A percentile compares a stretch with the other conserved stretches of the same genome.
Conservation (phyloP, 2,888 invertebrate species). For the Nomada ruficornis region DNA sequence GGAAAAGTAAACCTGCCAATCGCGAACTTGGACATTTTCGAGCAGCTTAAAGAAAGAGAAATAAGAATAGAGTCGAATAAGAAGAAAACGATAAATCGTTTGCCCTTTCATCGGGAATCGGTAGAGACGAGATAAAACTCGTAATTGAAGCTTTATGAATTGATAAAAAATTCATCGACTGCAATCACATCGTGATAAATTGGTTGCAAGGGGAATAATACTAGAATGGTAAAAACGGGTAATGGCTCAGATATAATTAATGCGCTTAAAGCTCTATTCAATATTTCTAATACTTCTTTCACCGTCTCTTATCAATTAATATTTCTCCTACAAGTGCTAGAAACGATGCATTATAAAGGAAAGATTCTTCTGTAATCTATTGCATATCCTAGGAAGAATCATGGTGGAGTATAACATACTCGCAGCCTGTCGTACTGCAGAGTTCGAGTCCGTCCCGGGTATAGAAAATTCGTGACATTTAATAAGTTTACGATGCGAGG, state of each 20-base stretch:
- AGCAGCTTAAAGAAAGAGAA: conserved; percentile 3
- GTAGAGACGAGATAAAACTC: conserved; percentile 29
- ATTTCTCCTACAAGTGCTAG: no score
- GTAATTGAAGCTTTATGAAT: not conserved
- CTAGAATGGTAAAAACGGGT: not conserved
- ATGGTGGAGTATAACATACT: no score
- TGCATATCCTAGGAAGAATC: not conserved
- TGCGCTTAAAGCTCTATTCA: conserved; percentile 50
- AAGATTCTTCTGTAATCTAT: not conserved
- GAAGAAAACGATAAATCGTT: not conserved
- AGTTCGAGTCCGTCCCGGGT: not conserved
- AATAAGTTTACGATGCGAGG: conserved; percentile 50
- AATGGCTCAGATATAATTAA: conserved; percentile 30
- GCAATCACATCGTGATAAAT: not conserved
- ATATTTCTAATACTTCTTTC: conserved; percentile 39
- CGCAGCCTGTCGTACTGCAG: no score
- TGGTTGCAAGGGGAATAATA: not conserved
- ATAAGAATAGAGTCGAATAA: not conserved
- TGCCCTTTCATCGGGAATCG: conserved; percentile 21
- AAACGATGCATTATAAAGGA: no score
- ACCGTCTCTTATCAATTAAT: not conserved
- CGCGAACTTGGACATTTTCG: conserved; percentile 45
- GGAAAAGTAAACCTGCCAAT: conserved; percentile 20
- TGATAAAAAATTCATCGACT: not conserved
- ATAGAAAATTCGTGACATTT: conserved; percentile 23